Base-by-base conservation (phyloP, 2,888 invertebrate genomes). In the Xylota sylvarum region DNA sequence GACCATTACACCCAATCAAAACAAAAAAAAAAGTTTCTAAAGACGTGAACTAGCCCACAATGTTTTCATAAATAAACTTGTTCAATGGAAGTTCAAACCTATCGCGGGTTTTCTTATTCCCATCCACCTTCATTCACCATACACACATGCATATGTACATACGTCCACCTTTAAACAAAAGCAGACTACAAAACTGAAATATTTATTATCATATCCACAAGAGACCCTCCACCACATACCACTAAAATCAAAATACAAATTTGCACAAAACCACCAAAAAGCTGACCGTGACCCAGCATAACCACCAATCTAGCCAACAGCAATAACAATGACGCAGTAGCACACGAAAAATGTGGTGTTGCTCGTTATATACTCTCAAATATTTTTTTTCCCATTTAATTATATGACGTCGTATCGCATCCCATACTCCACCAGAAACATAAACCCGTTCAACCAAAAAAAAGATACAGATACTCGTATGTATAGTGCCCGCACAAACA, bases 221-320 rank as follows among this genome's bases (percentile, higher is more conserved):
- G 27, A 14, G 12, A 55, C 27, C 14, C 27, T 3, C 6, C 7
- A 4, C 14, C 12, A 5, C 9, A n/a, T 10, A 14, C 10, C n/a
- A 3, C 2, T 30, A 40, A 73, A 48, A 37, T 30, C 30, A 30
- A 65, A 58, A 65, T 19, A n/a, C 17, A 50, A 30, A 60, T 46
- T 65, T 46, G 14, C 35, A 65, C 10, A 35, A 58, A 55, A 43
- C 48, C 35, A 37, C 37, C 12, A 23, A 74, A 52, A 58, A 19
- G 23, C 64, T 70, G 80, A 67, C 80, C 84, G 55, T 80, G 84
- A 74, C 84, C 80, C 56, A 74, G 17, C 73, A 52, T 23, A 62
- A 12, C 60, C 40, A 65, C 12, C 58, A 6, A 56, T 50, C 14
- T n/a, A 56, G 6, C 55, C 46, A 58, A 40, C 30, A 48, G 40